phyloP scores from a whole-genome alignment of 2,113 vertebrate species.

The Lamprologus sp. region DNA sequence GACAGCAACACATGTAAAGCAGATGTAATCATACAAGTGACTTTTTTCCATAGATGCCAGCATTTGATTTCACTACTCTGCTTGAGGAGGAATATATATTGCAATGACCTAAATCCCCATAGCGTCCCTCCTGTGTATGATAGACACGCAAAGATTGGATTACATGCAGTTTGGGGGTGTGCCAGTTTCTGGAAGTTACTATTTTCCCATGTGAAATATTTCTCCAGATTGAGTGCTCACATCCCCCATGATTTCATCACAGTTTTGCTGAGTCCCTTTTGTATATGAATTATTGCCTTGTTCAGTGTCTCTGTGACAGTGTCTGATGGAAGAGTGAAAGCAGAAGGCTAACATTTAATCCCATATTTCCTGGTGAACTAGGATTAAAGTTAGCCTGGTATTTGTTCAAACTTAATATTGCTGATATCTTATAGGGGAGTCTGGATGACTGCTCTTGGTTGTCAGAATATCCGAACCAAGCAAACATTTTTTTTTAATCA shows the following conservation, averaged over 20 bases:
- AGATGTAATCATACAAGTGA: background rate
- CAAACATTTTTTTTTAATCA: fast-evolving
- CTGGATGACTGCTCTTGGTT: background rate
- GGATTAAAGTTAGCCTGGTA: slow-evolving; percentile 63
- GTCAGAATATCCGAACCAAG: background rate
- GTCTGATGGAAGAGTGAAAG: slow-evolving; percentile 72
- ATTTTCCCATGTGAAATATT: background rate
- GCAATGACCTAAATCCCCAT: background rate
- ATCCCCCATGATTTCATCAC: background rate
- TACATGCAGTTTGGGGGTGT: background rate
- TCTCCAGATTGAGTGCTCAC: background rate
- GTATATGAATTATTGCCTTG: background rate
- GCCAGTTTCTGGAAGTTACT: background rate
- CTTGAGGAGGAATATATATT: background rate
- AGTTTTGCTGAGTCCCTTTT: background rate
- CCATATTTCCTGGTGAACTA: slow-evolving; percentile 66
- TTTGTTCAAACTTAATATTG: slow-evolving; percentile 8
- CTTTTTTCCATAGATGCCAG: background rate
- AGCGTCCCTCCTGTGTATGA: background rate
- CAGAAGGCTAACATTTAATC: slow-evolving; percentile 68
- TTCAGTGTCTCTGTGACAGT: slow-evolving; percentile 37
- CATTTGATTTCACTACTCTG: background rate
- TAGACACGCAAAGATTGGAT: background rate
- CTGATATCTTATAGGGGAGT: slow-evolving; percentile 59
- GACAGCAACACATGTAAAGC: background rate